A percentile compares a stretch with the other conserved stretches of the same genome.
phyloP scores from a whole-genome alignment of 2,797 vertebrate genomes.

The Danio aesculapii region DNA sequence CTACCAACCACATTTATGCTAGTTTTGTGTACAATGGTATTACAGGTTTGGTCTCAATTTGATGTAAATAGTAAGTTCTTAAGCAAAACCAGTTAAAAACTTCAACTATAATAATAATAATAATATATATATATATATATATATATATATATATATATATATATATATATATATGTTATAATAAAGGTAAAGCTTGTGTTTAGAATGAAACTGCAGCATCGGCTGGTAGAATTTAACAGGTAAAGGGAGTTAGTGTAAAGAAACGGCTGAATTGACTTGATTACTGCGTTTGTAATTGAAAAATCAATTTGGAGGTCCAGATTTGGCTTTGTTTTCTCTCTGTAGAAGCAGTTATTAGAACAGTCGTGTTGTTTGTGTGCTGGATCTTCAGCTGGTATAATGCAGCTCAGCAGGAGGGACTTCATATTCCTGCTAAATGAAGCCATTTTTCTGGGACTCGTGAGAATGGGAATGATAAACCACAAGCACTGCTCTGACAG shows the following conservation, averaged over 20 bases:
- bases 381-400: not conserved
- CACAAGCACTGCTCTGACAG: not conserved
- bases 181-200: not conserved
- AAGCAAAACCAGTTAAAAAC: not conserved
- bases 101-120: not conserved
- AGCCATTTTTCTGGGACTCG: not conserved
- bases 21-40: too few relatives aligned
- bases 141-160: too few relatives aligned
- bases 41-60: not conserved
- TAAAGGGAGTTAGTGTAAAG: not conserved
- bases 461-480: not conserved
- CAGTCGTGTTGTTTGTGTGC: not conserved
- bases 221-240: not conserved
- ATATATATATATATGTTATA: too few relatives aligned
- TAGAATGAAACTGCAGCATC: not conserved
- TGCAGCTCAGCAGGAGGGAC: not conserved
- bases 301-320: not conserved
- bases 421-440: not conserved
- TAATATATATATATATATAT: too few relatives aligned
- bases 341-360: not conserved
- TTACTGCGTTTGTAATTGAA: slow-evolving; percentile 13
- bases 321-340: not conserved
- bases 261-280: not conserved
- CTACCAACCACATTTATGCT: too few relatives aligned
- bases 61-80: not conserved